Base-by-base conservation (phyloP, 2,888 invertebrate genomes). In the Mesochorus sp. region DNA sequence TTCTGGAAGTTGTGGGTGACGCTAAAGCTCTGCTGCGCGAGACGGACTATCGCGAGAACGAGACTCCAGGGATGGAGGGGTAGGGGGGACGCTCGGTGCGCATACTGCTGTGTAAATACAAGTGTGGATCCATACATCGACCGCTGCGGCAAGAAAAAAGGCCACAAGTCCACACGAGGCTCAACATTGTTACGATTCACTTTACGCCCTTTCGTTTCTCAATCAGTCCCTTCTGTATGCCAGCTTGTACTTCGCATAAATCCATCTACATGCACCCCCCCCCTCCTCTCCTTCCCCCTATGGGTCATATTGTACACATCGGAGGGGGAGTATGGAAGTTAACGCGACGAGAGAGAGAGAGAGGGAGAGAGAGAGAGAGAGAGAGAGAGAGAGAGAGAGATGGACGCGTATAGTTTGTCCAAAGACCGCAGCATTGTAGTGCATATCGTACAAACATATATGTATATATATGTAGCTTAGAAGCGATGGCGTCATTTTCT, bases 1-100 rank as follows among this genome's bases (percentile, higher is more conserved):
- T 39, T 49, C 70, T 61, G 70, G 70, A 71, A 61, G 51, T 71
- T 71, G 62, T 10, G 70, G 39, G n/a, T 61, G 70, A 51, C 61
- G 59, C 59, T 42, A 61, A 61, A 71, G 59, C 70, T 61, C 44
- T 28, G 34, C 34, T 34, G 19, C 51, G 39, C 49, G 28, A 51
- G 39, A 61, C 49, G 59, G 51, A 61, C 49, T 71, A 71, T 37
- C 62, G 62, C 62, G 62, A 62, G 61, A 71, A 71, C 42, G 70
- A 51, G 28, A 26, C 62, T 31, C 10, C 4, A 5, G 1, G 17
- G 10, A 44, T 8, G 5, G 26, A 39, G 49, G 59, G 26, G 39
- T 8, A 6, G 26, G 37, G 2, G 17, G 10, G 53, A 28, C n/a
- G 8, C 26, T 42, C 10, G 31, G 10, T 24, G 47, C 28, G 34